Evolutionary conservation across 2,113 vertebrate species (phyloP).

Genomic region (Anser cygnoides): DNA sequence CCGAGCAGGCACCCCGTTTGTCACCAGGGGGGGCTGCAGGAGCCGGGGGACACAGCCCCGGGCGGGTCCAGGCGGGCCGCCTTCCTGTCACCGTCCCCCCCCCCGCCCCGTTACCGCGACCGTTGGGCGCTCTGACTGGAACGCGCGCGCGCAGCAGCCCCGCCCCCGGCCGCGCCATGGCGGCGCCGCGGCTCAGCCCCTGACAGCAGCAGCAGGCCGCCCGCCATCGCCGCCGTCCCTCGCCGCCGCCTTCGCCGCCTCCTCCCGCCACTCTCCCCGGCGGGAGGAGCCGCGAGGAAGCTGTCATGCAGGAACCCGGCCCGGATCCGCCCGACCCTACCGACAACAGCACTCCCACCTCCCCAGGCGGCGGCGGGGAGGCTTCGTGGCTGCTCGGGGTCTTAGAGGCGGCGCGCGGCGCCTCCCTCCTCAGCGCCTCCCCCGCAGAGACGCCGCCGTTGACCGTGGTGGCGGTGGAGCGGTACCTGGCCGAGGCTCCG

Average conservation of each 20-base stretch:
- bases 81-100: too few species aligned
- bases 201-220: neutral
- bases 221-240: too few species aligned
- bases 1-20: too few species aligned
- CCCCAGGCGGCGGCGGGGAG: neutral
- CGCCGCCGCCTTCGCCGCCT: too few species aligned
- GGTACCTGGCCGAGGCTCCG: slow-evolving; percentile 64
- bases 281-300: neutral
- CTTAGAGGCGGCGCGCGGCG: neutral
- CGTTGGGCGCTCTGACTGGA: too few species aligned
- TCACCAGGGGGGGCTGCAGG: too few species aligned
- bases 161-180: neutral
- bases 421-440: slow-evolving; percentile 24
- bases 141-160: neutral
- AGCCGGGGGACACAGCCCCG: too few species aligned
- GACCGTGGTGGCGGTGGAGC: slow-evolving; percentile 74
- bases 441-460: slow-evolving; percentile 46
- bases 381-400: slow-evolving; percentile 47
- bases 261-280: neutral
- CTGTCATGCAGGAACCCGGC: neutral
- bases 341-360: too few species aligned
- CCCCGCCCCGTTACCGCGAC: too few species aligned
- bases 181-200: neutral
- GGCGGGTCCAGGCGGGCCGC: too few species aligned
- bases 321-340: neutral